Conservation (phyloP, 2,888 invertebrate genomes). For the Phyto melanocephala region DNA sequence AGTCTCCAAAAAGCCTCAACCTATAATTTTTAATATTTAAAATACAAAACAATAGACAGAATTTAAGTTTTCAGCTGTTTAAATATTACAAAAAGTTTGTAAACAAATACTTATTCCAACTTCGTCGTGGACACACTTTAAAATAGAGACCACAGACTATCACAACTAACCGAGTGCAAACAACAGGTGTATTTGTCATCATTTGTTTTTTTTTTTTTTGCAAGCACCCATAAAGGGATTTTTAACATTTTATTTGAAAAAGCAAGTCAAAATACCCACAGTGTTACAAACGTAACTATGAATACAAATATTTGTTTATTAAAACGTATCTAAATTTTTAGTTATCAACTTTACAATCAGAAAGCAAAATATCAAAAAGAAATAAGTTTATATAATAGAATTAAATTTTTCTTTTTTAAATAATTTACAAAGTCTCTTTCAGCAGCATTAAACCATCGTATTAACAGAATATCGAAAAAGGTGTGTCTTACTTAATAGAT, state of each 20-base stretch:
- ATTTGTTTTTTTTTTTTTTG: no score
- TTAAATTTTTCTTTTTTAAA: no score
- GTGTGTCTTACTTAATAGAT: slow-evolving; percentile 16
- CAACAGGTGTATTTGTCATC: slow-evolving; percentile 38
- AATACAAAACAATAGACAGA: no score
- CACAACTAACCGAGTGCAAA: not conserved
- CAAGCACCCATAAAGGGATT: slow-evolving; percentile 7
- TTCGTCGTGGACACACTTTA: not conserved
- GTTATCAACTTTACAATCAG: not conserved
- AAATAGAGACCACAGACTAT: not conserved
- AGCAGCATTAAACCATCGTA: no score
- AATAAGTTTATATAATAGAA: not conserved
- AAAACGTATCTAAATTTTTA: slow-evolving; percentile 4
- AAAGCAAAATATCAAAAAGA: not conserved
- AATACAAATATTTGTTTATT: slow-evolving; percentile 23
- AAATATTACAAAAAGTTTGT: no score
- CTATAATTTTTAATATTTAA: no score
- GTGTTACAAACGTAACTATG: not conserved
- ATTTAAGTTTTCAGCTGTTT: no score
- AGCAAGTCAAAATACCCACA: slow-evolving; percentile 1
- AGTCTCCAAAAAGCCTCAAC: no score
- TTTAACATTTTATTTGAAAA: slow-evolving; percentile 3
- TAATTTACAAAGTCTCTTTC: no score
- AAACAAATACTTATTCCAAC: not conserved
- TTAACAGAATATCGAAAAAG: slow-evolving; percentile 3